Base-by-base conservation (phyloP, 2,797 vertebrate genomes). In the Tachyglossus aculeatus region DNA sequence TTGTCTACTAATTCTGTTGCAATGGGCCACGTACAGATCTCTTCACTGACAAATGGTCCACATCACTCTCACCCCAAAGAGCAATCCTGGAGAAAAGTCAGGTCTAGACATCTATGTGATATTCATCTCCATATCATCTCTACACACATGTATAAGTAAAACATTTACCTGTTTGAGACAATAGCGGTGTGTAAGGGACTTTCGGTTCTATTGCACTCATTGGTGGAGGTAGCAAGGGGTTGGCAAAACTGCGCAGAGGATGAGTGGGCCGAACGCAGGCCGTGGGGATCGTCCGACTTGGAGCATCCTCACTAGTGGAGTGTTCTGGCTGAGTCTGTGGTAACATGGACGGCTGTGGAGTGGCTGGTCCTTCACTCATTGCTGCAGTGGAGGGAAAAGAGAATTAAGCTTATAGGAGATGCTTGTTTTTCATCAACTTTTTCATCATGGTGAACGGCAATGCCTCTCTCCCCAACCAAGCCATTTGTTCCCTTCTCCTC, bases 171-270 rank as follows among this genome's bases (percentile, higher is more conserved):
- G 95, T 87, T 87, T 96, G 96, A 12, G 95, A 92, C 86, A 97
- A 85, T 78, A 95, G 93, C 0, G 95, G 91, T 0, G 92, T 95
- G 82, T 96, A 97, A 81, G 93, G 92, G 78, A 97, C 94, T 87
- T 98, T 98, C 16, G 96, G 95, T 85, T 98, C 96, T 57, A 96
- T 95, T 84, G 94, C 93, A 63, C 94, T 93, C 95, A 96, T 96
- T 12, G 96, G 95, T 0, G 96, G 96, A 34, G 96, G 96, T 89
- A 98, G 93, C 85, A 98, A 90, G 2, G 96, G 95, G 73, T 95
- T 96, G 78, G 96, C 95, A 67, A 98, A 98, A 89, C 97, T 98
- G 25, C 96, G 93, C 8, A 98, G 93, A 0, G 96, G 96, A 69
- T 98, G 96, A 0, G 92, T 94, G 14, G 97, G 97, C 11, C 96